Evolutionary conservation across 2,113 vertebrate species (phyloP).

Genomic region (Calyptommatus sinebrachiatus): DNA sequence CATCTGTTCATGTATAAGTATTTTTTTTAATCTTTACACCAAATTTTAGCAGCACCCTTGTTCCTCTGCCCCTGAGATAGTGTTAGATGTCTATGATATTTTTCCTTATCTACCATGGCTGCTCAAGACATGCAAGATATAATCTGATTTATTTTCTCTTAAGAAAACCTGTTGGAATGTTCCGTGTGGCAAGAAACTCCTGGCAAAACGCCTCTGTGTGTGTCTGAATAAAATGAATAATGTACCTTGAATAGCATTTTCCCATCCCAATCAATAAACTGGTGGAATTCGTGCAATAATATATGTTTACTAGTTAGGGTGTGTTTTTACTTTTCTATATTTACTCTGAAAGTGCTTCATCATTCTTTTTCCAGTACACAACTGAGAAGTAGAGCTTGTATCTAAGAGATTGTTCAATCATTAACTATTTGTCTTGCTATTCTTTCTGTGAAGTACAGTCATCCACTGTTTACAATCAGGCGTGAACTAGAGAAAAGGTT

Average conservation of each 20-base stretch:
- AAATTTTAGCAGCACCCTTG: background rate
- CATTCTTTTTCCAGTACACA: too few relatives aligned
- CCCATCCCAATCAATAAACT: background rate
- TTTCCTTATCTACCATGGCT: background rate
- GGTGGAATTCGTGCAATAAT: background rate
- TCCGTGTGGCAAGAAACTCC: background rate
- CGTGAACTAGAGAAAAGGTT: background rate
- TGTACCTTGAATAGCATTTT: background rate
- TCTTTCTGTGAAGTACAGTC: background rate
- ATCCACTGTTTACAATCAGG: background rate
- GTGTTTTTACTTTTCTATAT: background rate
- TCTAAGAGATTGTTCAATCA: constrained; percentile 4
- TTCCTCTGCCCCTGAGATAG: background rate
- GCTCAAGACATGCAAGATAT: background rate
- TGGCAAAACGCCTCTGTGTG: background rate
- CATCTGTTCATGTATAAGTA: background rate
- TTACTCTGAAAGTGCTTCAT: background rate
- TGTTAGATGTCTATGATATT: background rate
- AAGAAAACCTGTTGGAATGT: background rate
- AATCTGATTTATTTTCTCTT: background rate
- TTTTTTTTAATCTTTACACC: background rate
- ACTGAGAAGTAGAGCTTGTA: background rate
- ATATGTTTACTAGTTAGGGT: background rate
- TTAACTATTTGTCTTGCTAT: constrained; percentile 1
- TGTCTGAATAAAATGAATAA: background rate